phyloP scores from a whole-genome alignment of 2,113 vertebrate genomes.

The Oreotragus oreotragus region DNA sequence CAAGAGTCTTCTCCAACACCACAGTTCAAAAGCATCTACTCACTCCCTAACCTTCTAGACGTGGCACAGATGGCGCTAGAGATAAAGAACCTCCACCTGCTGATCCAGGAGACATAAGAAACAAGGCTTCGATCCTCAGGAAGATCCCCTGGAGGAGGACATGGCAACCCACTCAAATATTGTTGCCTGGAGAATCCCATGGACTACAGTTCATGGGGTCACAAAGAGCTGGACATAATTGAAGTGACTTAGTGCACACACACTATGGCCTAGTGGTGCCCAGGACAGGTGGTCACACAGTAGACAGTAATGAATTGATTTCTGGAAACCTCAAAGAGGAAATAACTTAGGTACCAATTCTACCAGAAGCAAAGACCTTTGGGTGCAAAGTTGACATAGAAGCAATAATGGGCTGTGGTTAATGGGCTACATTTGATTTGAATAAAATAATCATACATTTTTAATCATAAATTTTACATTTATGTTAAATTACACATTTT shows the following conservation, averaged over 20 bases:
- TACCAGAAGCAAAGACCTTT: neutral
- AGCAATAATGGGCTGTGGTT: neutral
- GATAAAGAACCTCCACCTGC: neutral
- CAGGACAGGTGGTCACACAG: rapidly evolving
- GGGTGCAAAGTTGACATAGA: neutral
- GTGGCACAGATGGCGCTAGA: rapidly evolving
- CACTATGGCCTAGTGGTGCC: neutral
- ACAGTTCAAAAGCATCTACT: too few relatives aligned
- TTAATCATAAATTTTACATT: too few relatives aligned
- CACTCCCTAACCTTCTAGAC: neutral
- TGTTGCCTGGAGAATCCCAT: neutral
- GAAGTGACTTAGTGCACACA: neutral
- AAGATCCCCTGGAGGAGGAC: neutral
- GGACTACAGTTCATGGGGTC: neutral
- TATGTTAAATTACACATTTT: too few relatives aligned
- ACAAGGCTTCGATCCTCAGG: rapidly evolving
- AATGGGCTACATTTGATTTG: neutral
- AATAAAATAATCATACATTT: neutral
- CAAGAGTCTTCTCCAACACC: too few relatives aligned
- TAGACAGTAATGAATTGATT: neutral
- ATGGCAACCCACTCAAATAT: neutral
- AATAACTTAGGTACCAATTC: neutral
- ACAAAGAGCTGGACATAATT: neutral
- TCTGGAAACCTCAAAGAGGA: neutral
- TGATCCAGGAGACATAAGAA: neutral